Evolutionary conservation across 2,888 invertebrate species (phyloP).

Genomic region (Oxytorus armatus): DNA sequence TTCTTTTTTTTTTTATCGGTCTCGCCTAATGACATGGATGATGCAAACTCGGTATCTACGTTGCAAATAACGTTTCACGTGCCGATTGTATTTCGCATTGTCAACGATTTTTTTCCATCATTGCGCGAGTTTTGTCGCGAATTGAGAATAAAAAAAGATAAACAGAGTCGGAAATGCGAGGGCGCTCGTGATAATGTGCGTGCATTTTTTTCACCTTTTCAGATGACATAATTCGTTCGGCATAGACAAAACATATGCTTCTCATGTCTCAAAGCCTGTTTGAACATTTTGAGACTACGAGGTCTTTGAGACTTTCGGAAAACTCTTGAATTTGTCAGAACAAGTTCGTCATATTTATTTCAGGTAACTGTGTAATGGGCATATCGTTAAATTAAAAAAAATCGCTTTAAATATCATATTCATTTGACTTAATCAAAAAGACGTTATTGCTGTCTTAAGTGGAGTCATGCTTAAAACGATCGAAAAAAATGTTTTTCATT

Average conservation of each 20-base stretch:
- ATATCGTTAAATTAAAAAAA: too few relatives aligned
- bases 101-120: neutral
- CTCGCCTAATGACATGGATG: constrained; percentile 6
- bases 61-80: constrained; percentile 4
- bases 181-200: neutral
- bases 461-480: too few relatives aligned
- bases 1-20: neutral
- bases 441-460: too few relatives aligned
- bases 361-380: neutral
- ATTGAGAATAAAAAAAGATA: neutral
- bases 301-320: too few relatives aligned
- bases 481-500: too few relatives aligned
- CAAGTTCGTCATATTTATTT: neutral
- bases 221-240: neutral
- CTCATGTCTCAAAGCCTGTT: too few relatives aligned
- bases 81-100: constrained; percentile 12
- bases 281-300: too few relatives aligned
- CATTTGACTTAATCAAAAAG: too few relatives aligned
- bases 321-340: too few relatives aligned
- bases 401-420: too few relatives aligned
- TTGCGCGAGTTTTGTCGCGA: neutral
- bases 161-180: neutral
- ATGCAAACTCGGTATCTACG: constrained; percentile 6
- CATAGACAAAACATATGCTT: neutral
- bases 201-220: neutral